Evolutionary conservation across 2,888 invertebrate genomes (phyloP).

Genomic region (Campaea margaritaria): DNA sequence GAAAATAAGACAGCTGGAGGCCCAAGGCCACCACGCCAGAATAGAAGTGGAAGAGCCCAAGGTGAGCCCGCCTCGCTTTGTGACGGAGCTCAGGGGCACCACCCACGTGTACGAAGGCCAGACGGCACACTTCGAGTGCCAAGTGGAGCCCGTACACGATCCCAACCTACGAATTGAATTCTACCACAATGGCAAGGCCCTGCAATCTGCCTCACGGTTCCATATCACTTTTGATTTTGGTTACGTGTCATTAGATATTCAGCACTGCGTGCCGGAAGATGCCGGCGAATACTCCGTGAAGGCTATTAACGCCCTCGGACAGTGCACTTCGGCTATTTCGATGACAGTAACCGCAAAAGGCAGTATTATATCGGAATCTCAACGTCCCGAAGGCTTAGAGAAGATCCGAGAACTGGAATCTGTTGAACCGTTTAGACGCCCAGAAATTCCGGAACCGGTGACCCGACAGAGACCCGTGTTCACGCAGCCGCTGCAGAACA

Average conservation of each 20-base stretch:
- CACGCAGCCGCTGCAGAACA: slow-evolving; percentile 96
- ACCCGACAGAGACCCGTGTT: slow-evolving; percentile 97
- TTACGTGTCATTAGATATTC: slow-evolving; percentile 97
- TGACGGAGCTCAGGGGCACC: slow-evolving; percentile 93
- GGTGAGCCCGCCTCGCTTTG: slow-evolving; percentile 92
- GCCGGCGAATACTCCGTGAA: slow-evolving; percentile 97
- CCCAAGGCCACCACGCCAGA: slow-evolving; percentile 92
- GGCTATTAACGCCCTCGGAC: slow-evolving; percentile 96
- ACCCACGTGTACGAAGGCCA: slow-evolving; percentile 96
- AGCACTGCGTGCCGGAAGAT: slow-evolving; percentile 97
- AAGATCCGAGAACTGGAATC: slow-evolving; percentile 95
- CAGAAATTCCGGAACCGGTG: slow-evolving; percentile 91
- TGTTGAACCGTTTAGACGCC: slow-evolving; percentile 90
- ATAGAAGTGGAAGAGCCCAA: slow-evolving; percentile 93
- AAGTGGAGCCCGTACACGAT: slow-evolving; percentile 96
- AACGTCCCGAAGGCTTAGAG: slow-evolving; percentile 97
- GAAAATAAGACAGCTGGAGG: slow-evolving; percentile 95
- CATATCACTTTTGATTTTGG: slow-evolving; percentile 99
- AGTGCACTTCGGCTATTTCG: slow-evolving; percentile 93
- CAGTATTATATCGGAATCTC: slow-evolving; percentile 94
- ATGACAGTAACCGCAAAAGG: slow-evolving; percentile 93
- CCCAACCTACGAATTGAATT: slow-evolving; percentile 95
- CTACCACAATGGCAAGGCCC: slow-evolving; percentile 96
- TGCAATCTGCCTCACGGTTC: slow-evolving; percentile 95
- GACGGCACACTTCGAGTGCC: slow-evolving; percentile 97